Base-by-base conservation (phyloP, 1,140 invertebrate species). In the Diabrotica virgifera region DNA sequence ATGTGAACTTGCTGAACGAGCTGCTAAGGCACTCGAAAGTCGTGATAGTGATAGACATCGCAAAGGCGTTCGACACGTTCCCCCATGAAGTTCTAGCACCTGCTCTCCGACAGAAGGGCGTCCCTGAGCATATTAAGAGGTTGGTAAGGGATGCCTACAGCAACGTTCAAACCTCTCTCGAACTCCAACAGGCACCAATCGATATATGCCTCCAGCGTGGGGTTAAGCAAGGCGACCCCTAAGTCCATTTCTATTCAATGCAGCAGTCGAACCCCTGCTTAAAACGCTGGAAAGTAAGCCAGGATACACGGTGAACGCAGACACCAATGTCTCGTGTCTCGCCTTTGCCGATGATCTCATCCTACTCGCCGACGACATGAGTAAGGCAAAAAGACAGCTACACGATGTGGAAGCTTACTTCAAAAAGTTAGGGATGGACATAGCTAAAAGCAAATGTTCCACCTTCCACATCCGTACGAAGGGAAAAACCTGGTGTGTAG, bases 311-410 rank as follows among this genome's bases (percentile, higher is more conserved):
- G 11, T 12, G 11, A 8, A 55, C 35, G 11, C n/a, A 7, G 51
- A 55, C 55, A 36, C 55, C 7, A 7, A 54, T 13, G 55, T 9
- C 6, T 51, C n/a, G 2, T 66, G 66, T 1, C 59, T 80, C 10
- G 80, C 77, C 0, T 82, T 77, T 57, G 79, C 80, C 0, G 80
- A 81, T 53, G 81, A 82, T 60, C 46, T 82, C 5, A 62, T 79
- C 9, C 64, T 82, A 2, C 10, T 82, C 0, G 63, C 76, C n/a
- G 53, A 53, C 5, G 35, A 59, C 6, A 10, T 59, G 5, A 51
- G 12, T 40, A 38, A 51, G 5, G 64, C 14, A 13, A 40, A 10
- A n/a, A 36, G 63, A 46, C 14, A 63, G 6, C 66, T 73, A 0
- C 11, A 13, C 11, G 38, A 52, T 12, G 54, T 53, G 14, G 50